Evolutionary conservation across 2,888 invertebrate species (phyloP), one percentile per base, ranked within the genome.

Genomic region (Teleiodes luculella): DNA sequence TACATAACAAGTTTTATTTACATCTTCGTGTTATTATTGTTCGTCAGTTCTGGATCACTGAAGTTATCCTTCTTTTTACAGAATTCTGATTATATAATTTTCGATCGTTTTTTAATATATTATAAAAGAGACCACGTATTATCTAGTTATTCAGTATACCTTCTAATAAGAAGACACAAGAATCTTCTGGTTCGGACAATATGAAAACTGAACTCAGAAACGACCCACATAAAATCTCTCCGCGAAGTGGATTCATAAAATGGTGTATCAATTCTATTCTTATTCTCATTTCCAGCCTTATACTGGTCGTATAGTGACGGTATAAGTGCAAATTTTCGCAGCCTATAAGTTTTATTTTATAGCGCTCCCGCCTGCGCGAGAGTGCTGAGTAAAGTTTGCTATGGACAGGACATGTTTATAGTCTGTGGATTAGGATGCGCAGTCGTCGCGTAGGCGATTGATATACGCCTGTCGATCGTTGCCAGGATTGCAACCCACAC

Each of bases 381-480:
- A 66, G 69, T 18, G 10, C 24, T 6, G 18, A 41, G 20, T 68
- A 71, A 67, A 61, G 45, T 48, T 48, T 47, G 52, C 59, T 52
- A 58, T 58, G 46, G 41, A 55, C 52, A 59, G 46, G 41, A 55
- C 52, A 59, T 59, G 55, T 61, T 59, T 61, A 61, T 61, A 57
- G 57, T 56, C 43, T 43, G 28, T 28, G 13, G 28, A 24, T 13
- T 43, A n/a, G 33, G 61, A 61, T 62, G 36, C 39, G 50, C 46
- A 54, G 55, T 55, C 62, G 60, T 59, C 64, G 77, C 77, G 86
- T 85, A 67, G 86, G 86, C 74, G 72, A 73, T 71, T 79, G 83
- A 85, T 85, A 80, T 85, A 86, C 70, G 53, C 60, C 56, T 53
- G 62, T 63, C 64, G 70, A 70, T 71, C 70, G 67, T 68, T 73